Percentiles rank a stretch among this genome's conserved stretches.
Conservation (phyloP, 2,797 vertebrate genomes). For the Centropyge bicolor region DNA sequence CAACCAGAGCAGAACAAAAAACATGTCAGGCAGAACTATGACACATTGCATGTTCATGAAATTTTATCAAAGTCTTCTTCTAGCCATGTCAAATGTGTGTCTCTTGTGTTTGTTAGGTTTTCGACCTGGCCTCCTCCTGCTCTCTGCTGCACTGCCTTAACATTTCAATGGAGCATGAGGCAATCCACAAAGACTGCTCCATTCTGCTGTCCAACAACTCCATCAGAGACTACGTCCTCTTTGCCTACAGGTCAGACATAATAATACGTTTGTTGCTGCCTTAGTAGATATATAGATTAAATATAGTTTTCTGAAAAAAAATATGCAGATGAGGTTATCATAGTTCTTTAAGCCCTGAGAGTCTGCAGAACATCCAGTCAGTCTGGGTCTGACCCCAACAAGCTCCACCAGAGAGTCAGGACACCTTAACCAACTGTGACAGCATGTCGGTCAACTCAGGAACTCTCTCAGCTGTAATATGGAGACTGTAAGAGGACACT, state of each 20-base stretch:
- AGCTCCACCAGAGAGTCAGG: too few relatives aligned
- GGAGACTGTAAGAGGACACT: not conserved
- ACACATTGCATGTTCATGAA: not conserved
- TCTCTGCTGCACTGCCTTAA: conserved; percentile 72
- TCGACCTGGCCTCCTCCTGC: conserved; percentile 78
- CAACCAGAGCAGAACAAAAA: too few relatives aligned
- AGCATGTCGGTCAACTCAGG: not conserved
- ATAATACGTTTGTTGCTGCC: too few relatives aligned
- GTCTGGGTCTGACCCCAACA: too few relatives aligned
- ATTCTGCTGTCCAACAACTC: conserved; percentile 77
- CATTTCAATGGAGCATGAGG: conserved; percentile 66
- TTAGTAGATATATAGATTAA: too few relatives aligned
- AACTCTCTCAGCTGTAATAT: not conserved
- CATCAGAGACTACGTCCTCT: conserved; percentile 76
- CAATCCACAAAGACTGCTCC: conserved; percentile 76
- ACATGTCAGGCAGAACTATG: too few relatives aligned
- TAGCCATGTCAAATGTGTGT: not conserved
- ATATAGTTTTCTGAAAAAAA: too few relatives aligned
- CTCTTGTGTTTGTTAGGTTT: conserved; percentile 65
- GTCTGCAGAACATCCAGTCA: not conserved
- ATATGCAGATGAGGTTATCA: not conserved
- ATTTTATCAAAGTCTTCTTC: not conserved
- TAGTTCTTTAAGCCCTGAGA: not conserved
- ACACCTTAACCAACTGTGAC: not conserved
- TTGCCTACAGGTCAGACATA: conserved; percentile 75